Percentiles rank a stretch among this genome's conserved stretches.
Conservation (phyloP, 1,140 invertebrate genomes). For the Musca vetustissima region DNA sequence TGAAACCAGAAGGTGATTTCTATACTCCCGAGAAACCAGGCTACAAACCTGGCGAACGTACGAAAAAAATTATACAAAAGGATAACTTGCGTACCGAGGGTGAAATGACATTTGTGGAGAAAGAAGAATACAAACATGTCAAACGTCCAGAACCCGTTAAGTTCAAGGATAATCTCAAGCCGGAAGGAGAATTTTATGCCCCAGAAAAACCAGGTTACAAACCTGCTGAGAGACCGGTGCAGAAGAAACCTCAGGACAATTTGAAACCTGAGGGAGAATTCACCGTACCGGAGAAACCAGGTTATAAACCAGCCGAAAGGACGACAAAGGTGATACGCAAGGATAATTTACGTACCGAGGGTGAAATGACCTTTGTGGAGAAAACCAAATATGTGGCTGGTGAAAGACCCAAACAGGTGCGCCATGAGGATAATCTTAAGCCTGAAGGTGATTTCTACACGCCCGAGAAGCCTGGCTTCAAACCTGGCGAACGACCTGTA, state of each 20-base stretch:
- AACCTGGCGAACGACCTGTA: conserved; percentile 58
- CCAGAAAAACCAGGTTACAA: conserved; percentile 54
- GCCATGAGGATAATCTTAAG: conserved; percentile 64
- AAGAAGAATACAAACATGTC: conserved; percentile 34
- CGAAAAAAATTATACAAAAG: conserved; percentile 60
- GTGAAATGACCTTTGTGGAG: conserved; percentile 63
- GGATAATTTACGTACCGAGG: conserved; percentile 64
- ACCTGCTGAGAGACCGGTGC: conserved; percentile 47
- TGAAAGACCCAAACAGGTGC: conserved; percentile 61
- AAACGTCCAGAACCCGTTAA: conserved; percentile 39
- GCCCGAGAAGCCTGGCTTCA: conserved; percentile 54
- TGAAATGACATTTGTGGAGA: conserved; percentile 57
- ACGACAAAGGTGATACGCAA: conserved; percentile 52
- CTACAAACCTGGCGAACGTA: conserved; percentile 59
- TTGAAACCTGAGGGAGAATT: conserved; percentile 57
- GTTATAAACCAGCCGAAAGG: conserved; percentile 47
- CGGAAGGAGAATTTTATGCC: conserved; percentile 61
- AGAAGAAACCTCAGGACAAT: conserved; percentile 47
- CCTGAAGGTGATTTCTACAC: conserved; percentile 62
- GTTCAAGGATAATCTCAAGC: conserved; percentile 60
- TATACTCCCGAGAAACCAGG: conserved; percentile 52
- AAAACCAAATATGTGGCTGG: conserved; percentile 56
- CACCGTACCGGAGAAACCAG: conserved; percentile 46
- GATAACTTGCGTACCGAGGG: conserved; percentile 62
- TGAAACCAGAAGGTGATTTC: conserved; percentile 63